Evolutionary conservation across 2,113 vertebrate species (phyloP).

Genomic region (Aegithalos caudatus): DNA sequence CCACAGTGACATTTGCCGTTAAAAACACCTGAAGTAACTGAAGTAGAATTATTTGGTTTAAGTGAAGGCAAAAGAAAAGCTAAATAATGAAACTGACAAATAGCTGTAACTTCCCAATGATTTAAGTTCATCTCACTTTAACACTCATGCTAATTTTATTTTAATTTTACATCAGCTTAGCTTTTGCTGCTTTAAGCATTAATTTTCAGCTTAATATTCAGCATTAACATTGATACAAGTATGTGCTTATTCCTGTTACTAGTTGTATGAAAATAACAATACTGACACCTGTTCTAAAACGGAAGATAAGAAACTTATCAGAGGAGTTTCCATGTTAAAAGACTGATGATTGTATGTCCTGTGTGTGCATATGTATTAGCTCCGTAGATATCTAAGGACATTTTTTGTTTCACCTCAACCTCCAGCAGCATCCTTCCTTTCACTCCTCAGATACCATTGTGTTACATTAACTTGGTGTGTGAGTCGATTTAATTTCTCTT

Average conservation of each 20-base stretch:
- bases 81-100: neutral
- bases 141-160: conserved; percentile 56
- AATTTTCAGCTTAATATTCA: conserved; percentile 53
- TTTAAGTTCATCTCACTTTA: conserved; percentile 51
- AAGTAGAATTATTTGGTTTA: neutral
- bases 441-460: neutral
- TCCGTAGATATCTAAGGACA: neutral
- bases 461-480: neutral
- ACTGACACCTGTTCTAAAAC: conserved; percentile 16
- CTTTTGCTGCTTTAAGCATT: conserved; percentile 57
- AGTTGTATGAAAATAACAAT: conserved; percentile 45
- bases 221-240: conserved; percentile 47
- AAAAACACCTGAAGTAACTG: neutral
- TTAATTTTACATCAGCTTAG: conserved; percentile 55
- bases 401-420: neutral
- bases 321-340: neutral
- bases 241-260: conserved; percentile 26
- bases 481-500: neutral
- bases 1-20: neutral
- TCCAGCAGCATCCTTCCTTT: neutral
- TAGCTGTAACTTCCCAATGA: neutral
- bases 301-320: neutral
- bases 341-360: neutral
- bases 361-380: neutral
- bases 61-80: neutral